These are phyloP conservation scores for Pogoniulus pusillus DNA, from an alignment of 2,797 vertebrate genomes.

Conservation along the genomic window DNA sequence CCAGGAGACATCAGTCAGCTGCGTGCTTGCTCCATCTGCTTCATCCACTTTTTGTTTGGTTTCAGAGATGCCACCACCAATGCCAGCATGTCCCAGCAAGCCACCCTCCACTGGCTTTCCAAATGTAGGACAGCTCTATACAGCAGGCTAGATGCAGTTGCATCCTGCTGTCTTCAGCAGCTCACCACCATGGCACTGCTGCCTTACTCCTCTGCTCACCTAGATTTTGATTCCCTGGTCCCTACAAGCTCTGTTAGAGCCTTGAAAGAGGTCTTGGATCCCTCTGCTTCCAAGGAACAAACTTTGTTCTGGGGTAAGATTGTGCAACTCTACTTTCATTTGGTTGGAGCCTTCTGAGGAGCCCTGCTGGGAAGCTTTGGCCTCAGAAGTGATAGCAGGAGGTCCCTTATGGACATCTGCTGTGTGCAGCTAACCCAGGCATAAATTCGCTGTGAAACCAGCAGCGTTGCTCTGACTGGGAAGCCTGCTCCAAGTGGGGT, in stretches of 20 bases:
- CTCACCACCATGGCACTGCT: background rate
- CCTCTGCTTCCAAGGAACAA: background rate
- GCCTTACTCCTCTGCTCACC: background rate
- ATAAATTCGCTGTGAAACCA: background rate
- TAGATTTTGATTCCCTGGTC: background rate
- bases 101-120: background rate
- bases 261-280: background rate
- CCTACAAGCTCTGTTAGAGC: background rate
- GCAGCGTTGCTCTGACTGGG: background rate
- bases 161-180: background rate
- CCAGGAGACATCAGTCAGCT: background rate
- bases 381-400: background rate
- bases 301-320: background rate
- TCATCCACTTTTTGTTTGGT: background rate
- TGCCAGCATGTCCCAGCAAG: background rate
- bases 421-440: background rate
- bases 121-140: background rate
- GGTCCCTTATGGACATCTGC: background rate
- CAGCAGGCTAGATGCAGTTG: background rate
- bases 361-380: background rate
- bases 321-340: background rate
- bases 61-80: background rate
- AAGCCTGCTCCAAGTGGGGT: background rate
- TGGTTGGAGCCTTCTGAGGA: background rate
- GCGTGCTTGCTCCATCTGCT: background rate